A percentile compares a stretch with the other conserved stretches of the same genome.
These are phyloP conservation scores for Bubo scandiacus DNA, from an alignment of 2,113 vertebrate genomes.

Conservation along the genomic window DNA sequence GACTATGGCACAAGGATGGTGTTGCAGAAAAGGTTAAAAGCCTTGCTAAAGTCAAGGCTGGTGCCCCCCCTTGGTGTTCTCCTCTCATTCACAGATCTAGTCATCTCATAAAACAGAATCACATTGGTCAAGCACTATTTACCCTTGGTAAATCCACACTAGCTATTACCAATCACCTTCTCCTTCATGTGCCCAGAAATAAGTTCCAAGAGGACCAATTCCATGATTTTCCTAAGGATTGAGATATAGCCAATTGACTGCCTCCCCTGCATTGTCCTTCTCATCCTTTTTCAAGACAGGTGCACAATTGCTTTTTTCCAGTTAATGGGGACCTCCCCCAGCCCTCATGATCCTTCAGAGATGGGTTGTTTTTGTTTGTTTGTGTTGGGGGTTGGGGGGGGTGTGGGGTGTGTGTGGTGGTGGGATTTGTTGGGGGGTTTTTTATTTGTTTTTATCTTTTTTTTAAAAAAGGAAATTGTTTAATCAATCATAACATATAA, in stretches of 20 bases:
- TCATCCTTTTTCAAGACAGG: neutral
- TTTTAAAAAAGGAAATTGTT: no score
- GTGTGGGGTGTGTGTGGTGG: no score
- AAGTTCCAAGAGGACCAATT: neutral
- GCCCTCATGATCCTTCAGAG: neutral
- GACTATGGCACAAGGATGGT: neutral
- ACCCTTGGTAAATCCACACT: neutral
- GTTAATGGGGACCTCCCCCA: neutral
- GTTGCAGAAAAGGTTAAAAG: neutral
- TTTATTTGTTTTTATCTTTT: no score
- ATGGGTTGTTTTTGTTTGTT: no score
- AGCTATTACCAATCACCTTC: neutral
- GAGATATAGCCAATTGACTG: neutral
- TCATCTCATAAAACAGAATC: neutral
- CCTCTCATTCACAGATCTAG: neutral
- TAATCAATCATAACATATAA: neutral
- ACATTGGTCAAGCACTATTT: neutral
- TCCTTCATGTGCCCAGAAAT: neutral
- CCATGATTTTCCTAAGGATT: neutral
- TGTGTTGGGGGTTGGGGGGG: no score
- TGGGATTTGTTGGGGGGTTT: no score
- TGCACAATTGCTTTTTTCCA: neutral
- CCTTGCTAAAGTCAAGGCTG: neutral
- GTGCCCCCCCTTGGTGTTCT: neutral
- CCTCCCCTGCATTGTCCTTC: neutral